Evolutionary conservation across 2,797 vertebrate species (phyloP).

Genomic region (Microhierax caerulescens): DNA sequence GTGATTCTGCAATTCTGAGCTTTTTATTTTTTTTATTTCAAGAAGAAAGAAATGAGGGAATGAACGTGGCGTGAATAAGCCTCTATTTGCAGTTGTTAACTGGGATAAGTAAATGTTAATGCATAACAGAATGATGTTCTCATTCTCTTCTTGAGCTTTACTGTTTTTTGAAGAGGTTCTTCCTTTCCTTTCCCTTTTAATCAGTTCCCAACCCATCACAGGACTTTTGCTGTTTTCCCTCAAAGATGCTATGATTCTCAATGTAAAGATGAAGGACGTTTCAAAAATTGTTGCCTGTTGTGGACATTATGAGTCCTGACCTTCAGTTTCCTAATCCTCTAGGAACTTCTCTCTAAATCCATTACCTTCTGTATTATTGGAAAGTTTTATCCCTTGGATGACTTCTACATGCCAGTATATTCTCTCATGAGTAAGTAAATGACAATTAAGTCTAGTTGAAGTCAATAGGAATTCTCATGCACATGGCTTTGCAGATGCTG

Average conservation of each 20-base stretch:
- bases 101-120: not conserved
- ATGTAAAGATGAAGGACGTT: not conserved
- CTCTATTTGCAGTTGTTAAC: not conserved
- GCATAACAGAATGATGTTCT: not conserved
- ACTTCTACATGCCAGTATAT: not conserved
- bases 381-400: not conserved
- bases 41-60: not conserved
- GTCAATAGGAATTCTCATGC: not conserved
- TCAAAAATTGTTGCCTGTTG: not conserved
- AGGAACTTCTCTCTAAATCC: not conserved
- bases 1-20: not conserved
- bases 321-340: not conserved
- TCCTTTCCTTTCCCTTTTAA: not conserved
- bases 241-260: not conserved
- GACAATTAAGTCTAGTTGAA: not conserved
- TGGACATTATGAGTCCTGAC: not conserved
- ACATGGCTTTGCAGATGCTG: not conserved
- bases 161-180: not conserved
- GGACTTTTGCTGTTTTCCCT: not conserved
- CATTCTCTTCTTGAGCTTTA: not conserved
- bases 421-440: not conserved
- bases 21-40: not conserved
- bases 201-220: fast-evolving
- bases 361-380: not conserved
- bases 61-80: not conserved